Evolutionary conservation across 2,113 vertebrate species (phyloP).

Genomic region (Eurypyga helias): DNA sequence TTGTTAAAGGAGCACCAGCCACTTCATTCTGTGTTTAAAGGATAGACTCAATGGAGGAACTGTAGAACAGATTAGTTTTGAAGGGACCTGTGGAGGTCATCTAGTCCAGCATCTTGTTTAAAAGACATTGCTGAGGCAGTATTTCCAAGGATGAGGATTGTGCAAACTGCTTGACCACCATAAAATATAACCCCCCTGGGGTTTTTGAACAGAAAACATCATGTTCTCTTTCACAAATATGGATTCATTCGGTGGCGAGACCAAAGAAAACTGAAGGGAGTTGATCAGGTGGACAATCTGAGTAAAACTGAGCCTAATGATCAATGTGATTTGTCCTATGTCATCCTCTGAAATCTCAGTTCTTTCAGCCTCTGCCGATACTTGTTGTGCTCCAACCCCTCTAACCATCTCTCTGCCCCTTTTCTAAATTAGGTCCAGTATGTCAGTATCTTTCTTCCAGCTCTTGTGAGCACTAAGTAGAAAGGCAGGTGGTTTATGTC

Average conservation of each 20-base stretch:
- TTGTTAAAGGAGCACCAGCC: neutral
- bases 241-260: neutral
- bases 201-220: neutral
- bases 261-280: neutral
- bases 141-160: neutral
- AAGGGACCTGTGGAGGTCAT: neutral
- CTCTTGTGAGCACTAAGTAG: neutral
- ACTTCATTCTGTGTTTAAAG: neutral
- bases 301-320: neutral
- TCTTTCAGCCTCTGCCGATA: neutral
- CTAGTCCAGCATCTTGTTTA: neutral
- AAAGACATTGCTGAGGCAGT: neutral
- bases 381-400: neutral
- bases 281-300: neutral
- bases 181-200: neutral
- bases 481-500: neutral
- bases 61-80: neutral
- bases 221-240: neutral
- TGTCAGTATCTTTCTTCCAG: neutral
- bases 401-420: neutral
- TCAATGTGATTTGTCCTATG: neutral
- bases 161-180: neutral
- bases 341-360: neutral
- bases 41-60: neutral
- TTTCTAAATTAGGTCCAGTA: neutral